Evolutionary conservation across 2,888 invertebrate species (phyloP).

Genomic region (Tetanocera ferruginea): DNA sequence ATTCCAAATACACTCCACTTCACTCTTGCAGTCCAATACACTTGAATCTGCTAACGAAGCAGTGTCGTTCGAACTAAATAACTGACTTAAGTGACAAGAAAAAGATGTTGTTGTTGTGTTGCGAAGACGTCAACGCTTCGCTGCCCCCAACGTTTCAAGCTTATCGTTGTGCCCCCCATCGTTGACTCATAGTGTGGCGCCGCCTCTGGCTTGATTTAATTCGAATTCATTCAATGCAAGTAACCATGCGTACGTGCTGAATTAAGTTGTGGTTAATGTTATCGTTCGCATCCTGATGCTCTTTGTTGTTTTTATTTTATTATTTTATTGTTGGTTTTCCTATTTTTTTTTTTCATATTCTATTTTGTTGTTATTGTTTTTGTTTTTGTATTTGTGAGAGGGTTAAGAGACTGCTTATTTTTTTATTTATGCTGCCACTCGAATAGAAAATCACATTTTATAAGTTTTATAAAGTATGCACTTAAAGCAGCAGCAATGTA

Average conservation of each 20-base stretch:
- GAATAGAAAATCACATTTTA: slow-evolving; percentile 38
- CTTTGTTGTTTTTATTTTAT: not conserved
- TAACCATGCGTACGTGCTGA: slow-evolving; percentile 37
- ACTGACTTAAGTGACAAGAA: slow-evolving; percentile 17
- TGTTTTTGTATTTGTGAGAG: not conserved
- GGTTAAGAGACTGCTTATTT: slow-evolving; percentile 41
- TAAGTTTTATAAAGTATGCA: slow-evolving; percentile 22
- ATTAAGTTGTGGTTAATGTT: slow-evolving; percentile 40
- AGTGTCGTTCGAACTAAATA: not conserved
- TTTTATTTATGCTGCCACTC: slow-evolving; percentile 39
- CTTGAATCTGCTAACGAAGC: slow-evolving; percentile 7
- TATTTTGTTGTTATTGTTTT: not conserved
- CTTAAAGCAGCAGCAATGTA: not conserved
- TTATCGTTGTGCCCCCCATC: not conserved
- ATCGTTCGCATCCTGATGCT: not conserved
- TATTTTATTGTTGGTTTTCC: not conserved
- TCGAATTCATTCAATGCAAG: slow-evolving; percentile 37
- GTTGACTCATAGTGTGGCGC: not conserved
- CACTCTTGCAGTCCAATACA: not conserved
- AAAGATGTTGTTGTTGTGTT: not conserved
- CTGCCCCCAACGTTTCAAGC: not conserved
- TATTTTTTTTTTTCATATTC: not conserved
- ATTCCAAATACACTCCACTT: not conserved
- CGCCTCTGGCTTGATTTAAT: not conserved
- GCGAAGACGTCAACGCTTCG: not conserved